Base-by-base conservation (phyloP, 2,113 vertebrate species). In the Toxotes chatareus region DNA sequence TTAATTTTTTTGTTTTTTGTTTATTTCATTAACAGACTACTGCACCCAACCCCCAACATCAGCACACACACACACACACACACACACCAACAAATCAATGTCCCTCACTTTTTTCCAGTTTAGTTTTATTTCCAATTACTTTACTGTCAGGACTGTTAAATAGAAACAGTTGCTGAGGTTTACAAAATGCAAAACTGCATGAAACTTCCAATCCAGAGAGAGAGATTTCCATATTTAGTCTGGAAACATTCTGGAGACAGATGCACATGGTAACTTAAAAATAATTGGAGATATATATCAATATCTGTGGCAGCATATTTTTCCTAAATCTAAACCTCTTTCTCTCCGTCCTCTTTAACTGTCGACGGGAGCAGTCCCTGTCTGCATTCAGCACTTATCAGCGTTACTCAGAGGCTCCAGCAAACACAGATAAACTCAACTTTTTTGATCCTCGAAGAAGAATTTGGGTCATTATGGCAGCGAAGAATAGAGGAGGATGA, bases 361-460 rank as follows among this genome's bases (percentile, higher is more conserved):
- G 53, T n/a, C 4, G 11, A 49, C 76, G 51, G 62, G 8, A 70
- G 31, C 21, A 0, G 46, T 11, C 16, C 17, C 57, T 2, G 23
- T 59, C 82, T 82, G 82, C 73, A 27, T 62, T 51, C 82, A 34
- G 55, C 66, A 62, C 74, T 81, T 79, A 86, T 86, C 80, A 69
- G 63, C 61, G 0, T 23, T 4, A 70, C 70, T 69, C 63, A 68
- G 60, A 34, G 61, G 72, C 60, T 69, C 44, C 44, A 11, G 64
- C 32, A 73, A 73, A 82, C 1, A 64, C 75, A 61, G 88, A 85
- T 67, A 80, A 73, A 78, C 60, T 83, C 76, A 90, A 79, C 69
- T 67, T 4, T 78, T 61, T 71, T 63, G 68, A 82, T 86, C 72
- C 79, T 64, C 9, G 5, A 17, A 82, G 77, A 66, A 47, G 63